These are phyloP conservation scores for Oenanthe oenanthe DNA, from an alignment of 2,113 vertebrate genomes.

Conservation along the genomic window DNA sequence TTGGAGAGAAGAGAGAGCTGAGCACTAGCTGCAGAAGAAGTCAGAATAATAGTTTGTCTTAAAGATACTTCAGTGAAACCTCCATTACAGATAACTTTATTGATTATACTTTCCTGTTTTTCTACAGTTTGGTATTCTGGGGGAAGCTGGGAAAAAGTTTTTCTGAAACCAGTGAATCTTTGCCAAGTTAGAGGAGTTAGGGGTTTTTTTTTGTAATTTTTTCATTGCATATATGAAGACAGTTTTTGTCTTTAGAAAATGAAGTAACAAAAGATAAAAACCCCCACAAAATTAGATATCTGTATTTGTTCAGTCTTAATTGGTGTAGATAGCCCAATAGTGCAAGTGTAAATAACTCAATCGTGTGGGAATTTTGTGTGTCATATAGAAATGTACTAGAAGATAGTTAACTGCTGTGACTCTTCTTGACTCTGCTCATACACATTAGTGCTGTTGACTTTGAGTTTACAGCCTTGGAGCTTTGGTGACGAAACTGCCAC, in stretches of 20 bases:
- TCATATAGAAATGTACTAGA: not conserved
- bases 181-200: not conserved
- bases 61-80: not conserved
- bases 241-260: not conserved
- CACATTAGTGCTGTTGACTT: not conserved
- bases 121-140: not conserved
- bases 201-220: not conserved
- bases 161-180: not conserved
- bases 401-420: not conserved
- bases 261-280: not conserved
- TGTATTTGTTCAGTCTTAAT: not conserved
- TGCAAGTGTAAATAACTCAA: not conserved
- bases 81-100: not conserved
- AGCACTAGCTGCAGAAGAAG: not conserved
- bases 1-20: not conserved
- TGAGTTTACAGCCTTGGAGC: not conserved
- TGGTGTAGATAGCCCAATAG: not conserved
- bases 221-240: not conserved
- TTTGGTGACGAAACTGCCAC: not conserved
- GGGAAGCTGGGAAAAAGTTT: not conserved
- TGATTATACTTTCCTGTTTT: not conserved
- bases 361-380: not conserved
- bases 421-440: not conserved
- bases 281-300: rapidly evolving
- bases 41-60: not conserved